Evolutionary conservation across 1,140 invertebrate species (phyloP).

Genomic region (Drosophila virilis): DNA sequence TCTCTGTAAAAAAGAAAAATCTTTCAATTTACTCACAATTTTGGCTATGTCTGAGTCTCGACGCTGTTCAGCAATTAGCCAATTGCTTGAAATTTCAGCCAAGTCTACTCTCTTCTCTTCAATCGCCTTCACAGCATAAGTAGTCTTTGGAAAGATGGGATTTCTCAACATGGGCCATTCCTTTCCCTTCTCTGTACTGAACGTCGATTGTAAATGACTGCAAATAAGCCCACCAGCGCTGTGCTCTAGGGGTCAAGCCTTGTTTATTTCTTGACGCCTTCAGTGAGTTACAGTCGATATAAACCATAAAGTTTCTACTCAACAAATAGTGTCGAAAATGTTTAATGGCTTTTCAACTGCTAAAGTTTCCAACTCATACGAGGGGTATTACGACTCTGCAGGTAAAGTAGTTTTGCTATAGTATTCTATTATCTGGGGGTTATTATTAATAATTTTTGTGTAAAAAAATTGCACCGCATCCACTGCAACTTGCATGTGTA

Average conservation of each 20-base stretch:
- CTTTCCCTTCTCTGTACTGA: no score
- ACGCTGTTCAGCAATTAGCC: neutral
- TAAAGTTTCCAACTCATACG: constrained; percentile 29
- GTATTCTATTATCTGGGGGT: neutral
- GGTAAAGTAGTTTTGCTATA: constrained; percentile 36
- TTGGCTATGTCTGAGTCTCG: no score
- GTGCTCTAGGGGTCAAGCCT: constrained; percentile 24
- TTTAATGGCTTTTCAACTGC: no score
- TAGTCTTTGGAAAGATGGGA: no score
- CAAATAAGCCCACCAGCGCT: constrained; percentile 16
- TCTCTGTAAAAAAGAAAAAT: no score
- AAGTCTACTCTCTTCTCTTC: constrained; percentile 8
- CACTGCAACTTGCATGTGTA: no score
- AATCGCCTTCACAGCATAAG: neutral
- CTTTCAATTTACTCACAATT: no score
- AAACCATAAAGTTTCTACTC: neutral
- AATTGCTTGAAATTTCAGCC: constrained; percentile 42
- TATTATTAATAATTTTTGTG: constrained; percentile 26
- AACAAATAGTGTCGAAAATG: no score
- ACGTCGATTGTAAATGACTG: neutral
- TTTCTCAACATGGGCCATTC: no score
- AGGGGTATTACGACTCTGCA: constrained; percentile 27
- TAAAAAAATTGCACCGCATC: no score
- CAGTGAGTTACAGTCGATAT: constrained; percentile 33
- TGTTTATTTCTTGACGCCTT: constrained; percentile 30